Conservation (phyloP, 2,113 vertebrate species). For the Illadopsis cleaveri region DNA sequence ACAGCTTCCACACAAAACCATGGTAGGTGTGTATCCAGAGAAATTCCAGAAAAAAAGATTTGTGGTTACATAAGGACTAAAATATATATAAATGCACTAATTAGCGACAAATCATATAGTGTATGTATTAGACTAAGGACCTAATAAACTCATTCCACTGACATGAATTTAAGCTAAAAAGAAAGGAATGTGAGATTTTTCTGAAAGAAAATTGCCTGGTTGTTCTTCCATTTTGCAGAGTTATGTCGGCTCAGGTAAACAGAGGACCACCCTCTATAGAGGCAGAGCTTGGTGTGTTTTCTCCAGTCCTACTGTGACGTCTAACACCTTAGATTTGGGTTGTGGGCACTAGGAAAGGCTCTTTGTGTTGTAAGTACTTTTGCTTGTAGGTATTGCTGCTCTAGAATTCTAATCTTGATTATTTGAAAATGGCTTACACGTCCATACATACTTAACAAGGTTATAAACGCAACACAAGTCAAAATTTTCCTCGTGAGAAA, state of each 20-base stretch:
- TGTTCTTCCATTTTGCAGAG: background rate
- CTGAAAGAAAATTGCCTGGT: background rate
- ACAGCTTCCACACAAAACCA: background rate
- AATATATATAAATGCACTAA: background rate
- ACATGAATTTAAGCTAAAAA: background rate
- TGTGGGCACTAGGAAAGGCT: background rate
- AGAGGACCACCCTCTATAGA: background rate
- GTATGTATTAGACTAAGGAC: background rate
- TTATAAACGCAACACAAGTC: background rate
- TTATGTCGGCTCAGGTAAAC: background rate
- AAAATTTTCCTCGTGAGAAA: background rate
- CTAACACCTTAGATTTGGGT: background rate
- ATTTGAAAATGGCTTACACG: background rate
- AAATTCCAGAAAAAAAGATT: background rate
- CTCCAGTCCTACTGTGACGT: background rate
- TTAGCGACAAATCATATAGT: background rate
- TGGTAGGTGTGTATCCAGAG: background rate
- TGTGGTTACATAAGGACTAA: background rate
- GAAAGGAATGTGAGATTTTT: background rate
- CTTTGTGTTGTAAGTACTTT: background rate
- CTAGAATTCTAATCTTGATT: background rate
- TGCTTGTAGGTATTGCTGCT: background rate
- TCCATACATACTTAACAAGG: background rate
- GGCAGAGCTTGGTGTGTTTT: background rate
- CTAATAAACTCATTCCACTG: background rate